A percentile compares a stretch with the other conserved stretches of the same genome.
Evolutionary conservation across 2,113 vertebrate species (phyloP).

Genomic region (Calcarius ornatus): DNA sequence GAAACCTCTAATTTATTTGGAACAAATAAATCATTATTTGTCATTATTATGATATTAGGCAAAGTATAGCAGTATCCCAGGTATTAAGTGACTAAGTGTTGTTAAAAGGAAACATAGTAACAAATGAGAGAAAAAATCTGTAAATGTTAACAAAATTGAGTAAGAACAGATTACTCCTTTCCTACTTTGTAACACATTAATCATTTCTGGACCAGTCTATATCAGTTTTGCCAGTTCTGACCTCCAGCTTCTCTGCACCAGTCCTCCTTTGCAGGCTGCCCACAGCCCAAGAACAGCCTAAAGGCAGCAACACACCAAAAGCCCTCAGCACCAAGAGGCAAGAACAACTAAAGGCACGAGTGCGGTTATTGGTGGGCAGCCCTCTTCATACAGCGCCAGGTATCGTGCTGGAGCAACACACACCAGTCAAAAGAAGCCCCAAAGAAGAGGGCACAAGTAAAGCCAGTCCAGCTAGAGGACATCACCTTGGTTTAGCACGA

Average conservation of each 20-base stretch:
- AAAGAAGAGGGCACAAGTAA: background rate
- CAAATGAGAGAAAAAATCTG: background rate
- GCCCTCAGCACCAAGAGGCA: rapidly evolving
- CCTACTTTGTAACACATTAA: background rate
- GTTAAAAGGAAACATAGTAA: background rate
- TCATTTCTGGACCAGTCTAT: background rate
- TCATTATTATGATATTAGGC: background rate
- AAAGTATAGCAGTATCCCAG: background rate
- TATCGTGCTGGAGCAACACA: background rate
- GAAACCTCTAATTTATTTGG: background rate
- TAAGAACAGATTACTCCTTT: background rate
- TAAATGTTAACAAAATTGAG: background rate
- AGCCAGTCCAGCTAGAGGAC: background rate
- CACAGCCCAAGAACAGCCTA: background rate
- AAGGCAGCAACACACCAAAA: background rate
- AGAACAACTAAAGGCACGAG: background rate
- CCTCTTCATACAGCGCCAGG: rapidly evolving
- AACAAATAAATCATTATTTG: background rate
- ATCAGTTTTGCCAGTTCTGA: background rate
- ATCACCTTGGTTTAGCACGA: background rate
- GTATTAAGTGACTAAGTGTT: background rate
- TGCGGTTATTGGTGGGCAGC: rapidly evolving
- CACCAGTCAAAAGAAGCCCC: background rate
- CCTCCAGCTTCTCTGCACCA: background rate
- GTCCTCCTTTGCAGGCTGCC: background rate